Evolutionary conservation across 1,140 invertebrate genomes (phyloP).

Genomic region (Tetramorium simillimum): DNA sequence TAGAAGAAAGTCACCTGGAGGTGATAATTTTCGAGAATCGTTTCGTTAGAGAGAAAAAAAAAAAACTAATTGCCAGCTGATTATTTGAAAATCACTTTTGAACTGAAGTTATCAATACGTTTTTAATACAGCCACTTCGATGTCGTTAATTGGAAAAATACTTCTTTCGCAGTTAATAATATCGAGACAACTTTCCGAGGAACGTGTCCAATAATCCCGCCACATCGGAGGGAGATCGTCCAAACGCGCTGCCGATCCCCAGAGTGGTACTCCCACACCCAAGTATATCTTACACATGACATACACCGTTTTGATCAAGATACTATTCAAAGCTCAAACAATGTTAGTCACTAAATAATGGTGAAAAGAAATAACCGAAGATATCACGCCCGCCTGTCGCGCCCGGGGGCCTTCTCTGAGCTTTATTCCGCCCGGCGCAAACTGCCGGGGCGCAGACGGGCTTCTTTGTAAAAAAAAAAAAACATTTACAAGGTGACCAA

Average conservation of each 20-base stretch:
- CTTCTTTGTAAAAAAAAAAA: constrained; percentile 71
- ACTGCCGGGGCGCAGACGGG: constrained; percentile 65
- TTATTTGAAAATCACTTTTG: background rate
- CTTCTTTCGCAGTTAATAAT: background rate
- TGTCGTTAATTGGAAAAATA: background rate
- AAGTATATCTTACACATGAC: constrained; percentile 86
- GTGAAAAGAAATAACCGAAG: constrained; percentile 84
- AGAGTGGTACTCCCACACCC: constrained; percentile 84
- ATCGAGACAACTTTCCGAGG: background rate
- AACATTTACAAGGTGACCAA: constrained; percentile 70
- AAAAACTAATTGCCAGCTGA: background rate
- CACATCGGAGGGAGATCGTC: constrained; percentile 17
- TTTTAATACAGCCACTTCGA: constrained; percentile 22
- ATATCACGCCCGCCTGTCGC: constrained; percentile 76
- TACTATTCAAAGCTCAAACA: constrained; percentile 86
- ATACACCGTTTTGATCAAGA: constrained; percentile 85
- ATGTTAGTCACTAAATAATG: constrained; percentile 86
- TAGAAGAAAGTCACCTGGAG: background rate
- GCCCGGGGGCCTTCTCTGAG: constrained; percentile 55
- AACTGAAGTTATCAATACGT: background rate
- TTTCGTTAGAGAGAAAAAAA: background rate
- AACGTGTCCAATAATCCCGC: background rate
- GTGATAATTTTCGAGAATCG: background rate
- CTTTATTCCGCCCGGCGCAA: constrained; percentile 36
- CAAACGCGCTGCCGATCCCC: constrained; percentile 57